Conservation (phyloP, 2,888 invertebrate genomes). For the Odontothrips loti region DNA sequence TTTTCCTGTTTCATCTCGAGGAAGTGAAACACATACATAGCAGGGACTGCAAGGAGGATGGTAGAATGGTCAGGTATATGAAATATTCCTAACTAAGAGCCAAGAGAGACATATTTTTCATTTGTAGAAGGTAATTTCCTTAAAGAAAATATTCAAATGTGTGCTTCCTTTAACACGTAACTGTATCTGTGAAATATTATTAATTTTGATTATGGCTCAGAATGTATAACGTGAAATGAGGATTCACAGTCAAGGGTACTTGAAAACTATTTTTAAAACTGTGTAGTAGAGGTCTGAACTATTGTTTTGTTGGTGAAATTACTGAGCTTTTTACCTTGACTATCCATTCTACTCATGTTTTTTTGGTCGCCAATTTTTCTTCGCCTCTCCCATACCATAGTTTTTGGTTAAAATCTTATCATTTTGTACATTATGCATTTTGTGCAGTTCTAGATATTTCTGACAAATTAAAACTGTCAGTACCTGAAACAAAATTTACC, state of each 20-base stretch:
- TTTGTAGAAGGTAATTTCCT: background rate
- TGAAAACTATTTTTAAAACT: background rate
- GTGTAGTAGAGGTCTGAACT: background rate
- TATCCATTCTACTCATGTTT: no score
- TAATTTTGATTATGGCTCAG: background rate
- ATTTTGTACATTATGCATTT: no score
- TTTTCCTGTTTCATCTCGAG: background rate
- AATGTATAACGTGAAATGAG: background rate
- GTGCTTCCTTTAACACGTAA: background rate
- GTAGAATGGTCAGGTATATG: no score
- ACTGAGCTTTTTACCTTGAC: no score
- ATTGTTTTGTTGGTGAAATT: no score
- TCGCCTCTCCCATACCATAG: no score
- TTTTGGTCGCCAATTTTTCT: no score
- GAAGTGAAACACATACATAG: background rate
- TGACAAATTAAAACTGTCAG: no score
- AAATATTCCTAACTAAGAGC: background rate
- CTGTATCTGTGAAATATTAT: background rate
- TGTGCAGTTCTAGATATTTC: no score
- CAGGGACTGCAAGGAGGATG: background rate
- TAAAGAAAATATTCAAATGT: background rate
- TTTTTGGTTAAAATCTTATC: no score
- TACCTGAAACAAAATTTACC: no score
- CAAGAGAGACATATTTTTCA: constrained; percentile 11
- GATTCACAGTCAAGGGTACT: background rate